phyloP scores from a whole-genome alignment of 1,140 invertebrate genomes.

The Penaeus japonicus region DNA sequence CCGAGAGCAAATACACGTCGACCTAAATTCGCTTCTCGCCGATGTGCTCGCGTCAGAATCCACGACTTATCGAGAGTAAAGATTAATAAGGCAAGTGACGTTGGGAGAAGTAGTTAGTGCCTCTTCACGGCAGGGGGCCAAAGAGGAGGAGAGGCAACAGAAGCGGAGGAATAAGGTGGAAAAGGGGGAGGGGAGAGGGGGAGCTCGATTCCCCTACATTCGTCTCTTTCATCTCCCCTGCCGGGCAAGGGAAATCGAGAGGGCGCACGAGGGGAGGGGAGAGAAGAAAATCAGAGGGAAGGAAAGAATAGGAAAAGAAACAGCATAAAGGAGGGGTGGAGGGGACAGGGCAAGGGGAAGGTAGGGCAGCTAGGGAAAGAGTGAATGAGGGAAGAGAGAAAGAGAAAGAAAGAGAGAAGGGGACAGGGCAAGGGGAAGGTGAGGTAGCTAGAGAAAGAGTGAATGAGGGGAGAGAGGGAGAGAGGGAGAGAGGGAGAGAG shows the following conservation, averaged over 20 bases:
- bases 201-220: no score
- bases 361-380: not conserved
- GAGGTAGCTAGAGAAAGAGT: not conserved
- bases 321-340: not conserved
- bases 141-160: not conserved
- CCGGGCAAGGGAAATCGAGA: no score
- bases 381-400: not conserved
- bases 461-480: slow-evolving; percentile 23
- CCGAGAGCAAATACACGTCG: no score
- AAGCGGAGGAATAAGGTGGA: not conserved
- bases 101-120: not conserved
- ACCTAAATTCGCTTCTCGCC: no score
- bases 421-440: not conserved
- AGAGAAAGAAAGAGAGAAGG: not conserved
- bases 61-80: no score
- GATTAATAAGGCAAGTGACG: no score
- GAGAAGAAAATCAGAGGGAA: not conserved
- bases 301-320: not conserved
- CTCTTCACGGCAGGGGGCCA: not conserved
- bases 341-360: not conserved
- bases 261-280: not conserved
- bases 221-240: no score
- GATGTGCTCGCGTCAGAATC: no score
- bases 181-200: not conserved
- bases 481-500: slow-evolving; percentile 29